Conservation (phyloP, 2,888 invertebrate species). For the Sylvicola fuscatus region DNA sequence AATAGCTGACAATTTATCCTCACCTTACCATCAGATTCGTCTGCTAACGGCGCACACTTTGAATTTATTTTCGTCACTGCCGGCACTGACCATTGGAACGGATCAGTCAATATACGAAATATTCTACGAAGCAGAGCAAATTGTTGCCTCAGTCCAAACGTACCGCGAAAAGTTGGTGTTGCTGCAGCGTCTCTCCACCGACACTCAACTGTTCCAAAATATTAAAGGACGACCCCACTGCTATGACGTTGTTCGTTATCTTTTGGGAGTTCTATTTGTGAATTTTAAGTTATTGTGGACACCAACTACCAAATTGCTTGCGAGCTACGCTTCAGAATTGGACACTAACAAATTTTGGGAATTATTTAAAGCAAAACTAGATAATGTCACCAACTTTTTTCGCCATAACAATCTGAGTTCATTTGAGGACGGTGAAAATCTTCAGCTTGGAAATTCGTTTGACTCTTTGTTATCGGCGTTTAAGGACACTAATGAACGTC, state of each 20-base stretch:
- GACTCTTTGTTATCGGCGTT: background rate
- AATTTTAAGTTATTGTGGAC: constrained; percentile 85
- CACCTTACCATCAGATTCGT: constrained; percentile 47
- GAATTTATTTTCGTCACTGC: constrained; percentile 35
- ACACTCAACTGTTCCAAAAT: constrained; percentile 33
- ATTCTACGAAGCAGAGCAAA: constrained; percentile 49
- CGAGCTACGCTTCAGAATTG: constrained; percentile 46
- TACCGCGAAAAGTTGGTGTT: constrained; percentile 59
- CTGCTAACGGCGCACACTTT: constrained; percentile 53
- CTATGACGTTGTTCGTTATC: constrained; percentile 45
- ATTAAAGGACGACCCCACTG: constrained; percentile 33
- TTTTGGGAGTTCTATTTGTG: constrained; percentile 62
- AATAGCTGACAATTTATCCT: constrained; percentile 40
- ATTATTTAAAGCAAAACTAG: constrained; percentile 38
- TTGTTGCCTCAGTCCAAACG: constrained; percentile 48
- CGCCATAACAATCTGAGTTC: background rate
- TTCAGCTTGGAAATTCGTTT: background rate
- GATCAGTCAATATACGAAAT: constrained; percentile 33
- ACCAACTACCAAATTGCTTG: constrained; percentile 53
- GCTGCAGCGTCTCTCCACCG: constrained; percentile 50
- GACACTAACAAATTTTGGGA: constrained; percentile 47
- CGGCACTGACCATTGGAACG: background rate
- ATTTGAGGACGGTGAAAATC: background rate
- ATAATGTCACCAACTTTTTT: constrained; percentile 29
- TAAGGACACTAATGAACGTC: constrained; percentile 25